These are phyloP conservation scores for Empis stercorea DNA, from an alignment of 2,888 invertebrate genomes.

Conservation along the genomic window DNA sequence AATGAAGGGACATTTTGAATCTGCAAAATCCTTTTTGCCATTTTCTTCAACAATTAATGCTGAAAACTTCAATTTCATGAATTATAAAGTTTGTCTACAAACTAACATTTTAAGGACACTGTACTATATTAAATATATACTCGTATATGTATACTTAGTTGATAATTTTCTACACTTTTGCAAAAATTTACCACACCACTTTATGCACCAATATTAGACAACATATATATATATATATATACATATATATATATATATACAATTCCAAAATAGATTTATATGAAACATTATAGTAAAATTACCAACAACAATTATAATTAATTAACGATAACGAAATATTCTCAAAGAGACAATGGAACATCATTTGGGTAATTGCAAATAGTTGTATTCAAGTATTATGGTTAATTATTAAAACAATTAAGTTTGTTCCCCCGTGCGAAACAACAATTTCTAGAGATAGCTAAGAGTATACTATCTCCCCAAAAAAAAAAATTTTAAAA, in stretches of 20 bases:
- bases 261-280: too few species aligned
- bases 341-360: conserved; percentile 21
- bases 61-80: too few species aligned
- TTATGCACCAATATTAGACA: not conserved
- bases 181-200: too few species aligned
- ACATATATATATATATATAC: not conserved
- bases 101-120: too few species aligned
- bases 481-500: not conserved
- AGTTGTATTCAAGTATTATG: conserved; percentile 21
- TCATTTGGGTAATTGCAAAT: conserved; percentile 22
- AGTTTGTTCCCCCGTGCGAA: conserved; percentile 14
- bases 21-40: too few species aligned
- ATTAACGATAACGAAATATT: conserved; percentile 22
- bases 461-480: not conserved
- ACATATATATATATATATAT: not conserved
- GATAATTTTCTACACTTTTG: too few species aligned
- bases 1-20: too few species aligned
- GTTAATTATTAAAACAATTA: conserved; percentile 23
- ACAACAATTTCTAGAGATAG: conserved; percentile 7
- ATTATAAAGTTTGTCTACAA: too few species aligned
- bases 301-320: conserved; percentile 16
- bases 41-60: too few species aligned
- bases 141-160: too few species aligned
- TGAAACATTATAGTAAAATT: too few species aligned
- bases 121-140: too few species aligned